Evolutionary conservation across 2,888 invertebrate species (phyloP).

Genomic region (Scrobipalpa costella): DNA sequence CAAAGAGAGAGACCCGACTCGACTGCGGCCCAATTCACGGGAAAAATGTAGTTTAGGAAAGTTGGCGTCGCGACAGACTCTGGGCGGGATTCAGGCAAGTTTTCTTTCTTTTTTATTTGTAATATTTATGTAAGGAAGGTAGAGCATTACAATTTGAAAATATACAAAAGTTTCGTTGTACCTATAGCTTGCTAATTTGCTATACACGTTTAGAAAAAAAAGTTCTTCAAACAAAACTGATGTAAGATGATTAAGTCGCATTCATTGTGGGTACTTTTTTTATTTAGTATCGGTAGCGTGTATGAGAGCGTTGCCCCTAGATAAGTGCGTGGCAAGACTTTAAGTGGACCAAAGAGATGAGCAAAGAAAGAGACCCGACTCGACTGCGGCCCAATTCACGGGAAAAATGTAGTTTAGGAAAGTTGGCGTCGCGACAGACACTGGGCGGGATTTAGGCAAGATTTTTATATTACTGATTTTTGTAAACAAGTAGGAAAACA

Average conservation of each 20-base stretch:
- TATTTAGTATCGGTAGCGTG: no score
- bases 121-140: no score
- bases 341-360: background rate
- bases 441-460: background rate
- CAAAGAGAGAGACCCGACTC: background rate
- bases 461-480: no score
- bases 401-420: slow-evolving; percentile 14
- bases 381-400: slow-evolving; percentile 6
- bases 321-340: slow-evolving; percentile 2
- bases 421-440: slow-evolving; percentile 6
- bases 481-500: no score
- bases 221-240: no score
- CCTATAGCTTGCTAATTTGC: no score
- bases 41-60: slow-evolving; percentile 15
- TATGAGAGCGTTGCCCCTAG: background rate
- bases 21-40: slow-evolving; percentile 6
- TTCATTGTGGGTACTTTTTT: no score
- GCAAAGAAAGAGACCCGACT: background rate
- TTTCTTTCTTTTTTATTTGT: no score
- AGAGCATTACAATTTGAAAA: no score
- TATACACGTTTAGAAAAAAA: no score
- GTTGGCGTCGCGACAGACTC: slow-evolving; percentile 6
- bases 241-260: no score
- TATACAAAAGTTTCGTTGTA: no score
- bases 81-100: background rate